phyloP scores from a whole-genome alignment of 2,113 vertebrate species.

The Coryphaenoides rupestris region DNA sequence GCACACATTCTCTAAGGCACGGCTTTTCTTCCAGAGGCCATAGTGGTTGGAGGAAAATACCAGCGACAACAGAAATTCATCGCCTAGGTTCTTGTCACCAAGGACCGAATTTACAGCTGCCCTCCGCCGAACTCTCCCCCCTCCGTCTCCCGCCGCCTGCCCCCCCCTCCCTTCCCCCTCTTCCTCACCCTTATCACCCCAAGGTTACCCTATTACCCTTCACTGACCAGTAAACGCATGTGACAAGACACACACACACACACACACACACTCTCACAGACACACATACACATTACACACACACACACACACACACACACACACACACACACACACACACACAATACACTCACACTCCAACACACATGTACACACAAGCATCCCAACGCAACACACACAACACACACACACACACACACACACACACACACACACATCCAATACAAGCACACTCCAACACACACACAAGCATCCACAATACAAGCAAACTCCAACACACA shows the following conservation, averaged over 20 bases:
- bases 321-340: slow-evolving; percentile 1
- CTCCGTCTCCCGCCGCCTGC: slow-evolving; percentile 38
- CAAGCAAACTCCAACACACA: background rate
- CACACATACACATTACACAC: background rate
- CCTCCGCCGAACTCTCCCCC: slow-evolving; percentile 16
- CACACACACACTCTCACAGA: background rate
- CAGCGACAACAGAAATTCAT: slow-evolving; percentile 52
- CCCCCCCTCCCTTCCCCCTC: slow-evolving; percentile 16
- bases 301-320: background rate
- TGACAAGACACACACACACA: slow-evolving; percentile 16
- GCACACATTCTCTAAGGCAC: no score
- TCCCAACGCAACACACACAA: no score
- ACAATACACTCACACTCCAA: background rate
- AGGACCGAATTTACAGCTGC: slow-evolving; percentile 60
- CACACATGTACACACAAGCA: background rate
- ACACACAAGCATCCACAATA: background rate
- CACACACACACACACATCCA: slow-evolving; percentile 2
- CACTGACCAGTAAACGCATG: slow-evolving; percentile 43
- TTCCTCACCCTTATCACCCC: slow-evolving; percentile 48
- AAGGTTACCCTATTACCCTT: slow-evolving; percentile 73
- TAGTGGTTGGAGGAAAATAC: slow-evolving; percentile 38
- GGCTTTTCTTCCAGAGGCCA: slow-evolving; percentile 23
- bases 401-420: slow-evolving; percentile 5
- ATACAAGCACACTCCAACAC: slow-evolving; percentile 3
- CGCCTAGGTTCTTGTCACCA: slow-evolving; percentile 37